Evolutionary conservation across 2,888 invertebrate genomes (phyloP), one percentile per base, ranked within the genome.

Genomic region (Drosophila paramelanica): DNA sequence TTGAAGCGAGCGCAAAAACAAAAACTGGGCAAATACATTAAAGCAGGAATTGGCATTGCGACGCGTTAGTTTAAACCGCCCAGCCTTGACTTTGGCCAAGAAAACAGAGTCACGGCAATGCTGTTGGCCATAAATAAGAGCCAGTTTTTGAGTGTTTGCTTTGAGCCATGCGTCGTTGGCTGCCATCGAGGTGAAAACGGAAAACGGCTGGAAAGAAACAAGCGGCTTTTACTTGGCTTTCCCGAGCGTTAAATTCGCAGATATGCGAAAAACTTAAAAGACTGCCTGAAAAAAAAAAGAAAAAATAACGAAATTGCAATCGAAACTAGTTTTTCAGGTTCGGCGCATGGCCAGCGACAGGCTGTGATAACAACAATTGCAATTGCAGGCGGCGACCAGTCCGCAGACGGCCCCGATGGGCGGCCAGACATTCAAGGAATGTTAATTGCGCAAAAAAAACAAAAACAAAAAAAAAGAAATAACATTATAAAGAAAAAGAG

Each of bases 271-370:
- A 72, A 71, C 64, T 49, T 11, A 20, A 23, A 13, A 14, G 23
- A n/a, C 33, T 10, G 13, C 4, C 36, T 5, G 3, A 13, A 13
- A 36, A 11, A 27, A 10, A 3, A 25, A 17, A 20, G 6, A 10
- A 17, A 11, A 57, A 51, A 45, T 42, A 38, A 14, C 27, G n/a
- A 57, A 43, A 47, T 66, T 69, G 67, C 67, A 70, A 80, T 68
- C 67, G 73, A 81, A 83, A 89, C 88, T 81, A 78, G 88, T 88
- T 88, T 87, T 88, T 88, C 88, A 75, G 90, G 88, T 88, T 88
- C 84, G 81, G 84, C 87, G 73, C 84, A 79, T 58, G 80, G 71
- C 57, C 70, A 61, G 51, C 39, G 47, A 58, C 36, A 46, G 42
- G 23, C 70, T 39, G 52, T 83, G 88, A 85, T 88, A 82, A 84